Conservation (phyloP, 2,797 vertebrate genomes). For the Xiphorhynchus erythropygius region DNA sequence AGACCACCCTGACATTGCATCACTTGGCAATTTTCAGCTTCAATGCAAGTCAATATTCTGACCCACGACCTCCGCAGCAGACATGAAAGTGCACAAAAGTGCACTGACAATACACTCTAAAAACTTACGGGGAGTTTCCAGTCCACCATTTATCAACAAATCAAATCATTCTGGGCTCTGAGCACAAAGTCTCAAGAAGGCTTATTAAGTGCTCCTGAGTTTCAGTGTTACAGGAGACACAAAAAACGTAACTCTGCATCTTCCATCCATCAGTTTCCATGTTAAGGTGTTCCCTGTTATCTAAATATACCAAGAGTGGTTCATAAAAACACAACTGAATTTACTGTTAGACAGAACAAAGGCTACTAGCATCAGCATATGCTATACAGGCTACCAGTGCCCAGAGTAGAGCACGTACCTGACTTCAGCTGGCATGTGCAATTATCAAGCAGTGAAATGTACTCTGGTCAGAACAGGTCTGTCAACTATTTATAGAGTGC, state of each 20-base stretch:
- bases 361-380: neutral
- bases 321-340: neutral
- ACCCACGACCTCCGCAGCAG: neutral
- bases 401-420: neutral
- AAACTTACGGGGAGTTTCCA: neutral
- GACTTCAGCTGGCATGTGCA: neutral
- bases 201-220: neutral
- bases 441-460: neutral
- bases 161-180: neutral
- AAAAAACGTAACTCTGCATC: neutral
- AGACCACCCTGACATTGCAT: neutral
- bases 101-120: neutral
- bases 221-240: neutral
- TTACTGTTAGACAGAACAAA: neutral
- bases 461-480: neutral
- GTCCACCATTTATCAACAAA: neutral
- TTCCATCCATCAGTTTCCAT: neutral
- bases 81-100: fast-evolving
- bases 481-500: neutral
- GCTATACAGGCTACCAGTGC: fast-evolving
- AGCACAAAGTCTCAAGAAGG: fast-evolving
- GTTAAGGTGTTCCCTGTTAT: neutral
- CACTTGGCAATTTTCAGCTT: neutral
- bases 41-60: neutral
- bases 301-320: neutral